Base-by-base conservation (phyloP, 1,140 invertebrate genomes). In the Drosophila santomea region DNA sequence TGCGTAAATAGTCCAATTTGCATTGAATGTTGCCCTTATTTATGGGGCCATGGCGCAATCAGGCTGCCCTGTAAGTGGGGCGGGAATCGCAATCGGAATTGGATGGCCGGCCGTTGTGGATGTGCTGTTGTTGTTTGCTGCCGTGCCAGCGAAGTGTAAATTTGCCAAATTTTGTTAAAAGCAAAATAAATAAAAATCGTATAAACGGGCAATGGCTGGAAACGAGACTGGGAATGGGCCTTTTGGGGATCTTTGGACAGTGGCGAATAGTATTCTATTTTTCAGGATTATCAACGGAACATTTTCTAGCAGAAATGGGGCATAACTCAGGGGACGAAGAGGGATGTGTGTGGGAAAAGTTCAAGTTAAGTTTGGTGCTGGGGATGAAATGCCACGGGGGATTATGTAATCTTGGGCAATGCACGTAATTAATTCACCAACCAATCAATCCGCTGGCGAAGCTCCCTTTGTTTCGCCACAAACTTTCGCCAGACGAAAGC, bases 1-100 rank as follows among this genome's bases (percentile, higher is more conserved):
- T 88, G 84, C 84, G 84, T 88, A 88, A 88, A 89, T 88, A 89
- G 80, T 84, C 84, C 84, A 88, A 88, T 88, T 88, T 88, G 84
- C 84, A 88, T 88, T 88, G 84, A 88, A 88, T 89, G 73, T 63
- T 80, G 76, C 84, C 74, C 67, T 88, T 88, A 88, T 86, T 86
- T 86, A 89, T 89, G 73, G 52, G 59, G 76, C 82, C 57, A 75
- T 75, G 47, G 73, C 61, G 72, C 73, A 76, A 76, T 76, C 73
- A 76, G 61, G 72, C 51, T 39, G 10, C 32, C 50, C 55, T 47
- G 48, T 10, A 56, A 57, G 35, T 47, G 47, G 58, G 56, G 20
- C 56, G 67, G 76, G 23, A 54, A 39, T 39, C 28, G 35, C n/a
- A 32, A 68, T 52, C 32, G 32, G 32, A 32, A 32, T 56, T n/a